Evolutionary conservation across 2,797 vertebrate genomes (phyloP), one percentile per base, ranked within the genome.

Genomic region (Falco berigora): DNA sequence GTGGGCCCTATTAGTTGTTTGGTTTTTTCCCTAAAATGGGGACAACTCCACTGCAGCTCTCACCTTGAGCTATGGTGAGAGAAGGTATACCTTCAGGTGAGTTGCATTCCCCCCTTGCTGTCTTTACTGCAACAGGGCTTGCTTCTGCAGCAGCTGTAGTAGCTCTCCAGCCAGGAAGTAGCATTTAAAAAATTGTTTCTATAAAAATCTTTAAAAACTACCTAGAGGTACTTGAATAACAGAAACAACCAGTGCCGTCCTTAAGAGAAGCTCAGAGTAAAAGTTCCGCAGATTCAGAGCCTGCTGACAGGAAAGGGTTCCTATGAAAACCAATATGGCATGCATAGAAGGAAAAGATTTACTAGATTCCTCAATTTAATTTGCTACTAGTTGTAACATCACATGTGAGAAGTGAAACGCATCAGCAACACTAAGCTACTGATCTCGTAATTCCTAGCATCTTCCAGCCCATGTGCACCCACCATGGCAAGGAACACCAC

Each of bases 351-450:
- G 27, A 53, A 76, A 50, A 75, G 12, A 28, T 76, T 68, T 68
- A 62, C 86, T 40, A 32, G 80, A 82, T 76, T 82, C 22, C 27
- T 91, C 18, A n/a, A 5, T 79, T 94, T 89, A 80, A 88, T 86
- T 79, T 90, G 71, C 30, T 44, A 76, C 27, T 58, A 75, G 28
- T 23, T 92, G 20, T 53, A 81, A 75, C 6, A 86, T 68, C 34
- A 79, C 5, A 10, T 5, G 4, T n/a, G 24, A 79, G 38, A 66
- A 78, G 5, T 5, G 13, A 91, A 87, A 67, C 0, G 0, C 52
- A 79, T 8, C 36, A 76, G 36, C 67, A 80, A 56, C 22, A 27
- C 0, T 3, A 50, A 82, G 38, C 40, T 66, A 55, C 9, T 0
- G 0, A 10, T 59, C 36, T 44, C n/a, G 79, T 30, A 79, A 9